phyloP scores from a whole-genome alignment of 35 echinoderm and acorn worm species.

The Amphiura filiformis region DNA sequence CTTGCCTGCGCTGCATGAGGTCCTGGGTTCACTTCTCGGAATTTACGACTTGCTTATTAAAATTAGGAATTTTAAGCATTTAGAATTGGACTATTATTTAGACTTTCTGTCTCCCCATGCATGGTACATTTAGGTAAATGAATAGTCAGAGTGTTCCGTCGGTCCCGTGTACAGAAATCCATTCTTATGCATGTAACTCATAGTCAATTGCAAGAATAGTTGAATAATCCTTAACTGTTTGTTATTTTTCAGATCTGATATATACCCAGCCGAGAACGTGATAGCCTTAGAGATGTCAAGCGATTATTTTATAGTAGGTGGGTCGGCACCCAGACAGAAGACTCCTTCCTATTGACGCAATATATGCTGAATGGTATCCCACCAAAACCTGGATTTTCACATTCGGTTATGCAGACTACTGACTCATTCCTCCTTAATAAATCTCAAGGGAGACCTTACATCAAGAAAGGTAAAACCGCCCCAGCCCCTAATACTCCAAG shows the following conservation, averaged over 20 bases:
- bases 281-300: background rate
- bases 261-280: background rate
- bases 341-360: background rate
- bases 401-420: background rate
- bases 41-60: no score
- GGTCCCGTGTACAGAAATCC: no score
- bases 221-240: no score
- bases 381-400: constrained; percentile 2
- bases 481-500: background rate
- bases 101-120: no score
- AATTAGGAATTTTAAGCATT: no score
- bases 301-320: background rate
- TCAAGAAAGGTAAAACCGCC: background rate
- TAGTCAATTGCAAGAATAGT: no score
- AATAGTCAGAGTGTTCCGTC: no score
- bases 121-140: no score
- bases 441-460: background rate
- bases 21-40: no score
- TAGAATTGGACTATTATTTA: no score
- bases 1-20: no score
- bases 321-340: background rate
- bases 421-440: background rate
- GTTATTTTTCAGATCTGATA: background rate
- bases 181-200: no score
- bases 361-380: background rate